phyloP scores from a whole-genome alignment of 2,113 vertebrate genomes.

The Engraulis encrasicolus region DNA sequence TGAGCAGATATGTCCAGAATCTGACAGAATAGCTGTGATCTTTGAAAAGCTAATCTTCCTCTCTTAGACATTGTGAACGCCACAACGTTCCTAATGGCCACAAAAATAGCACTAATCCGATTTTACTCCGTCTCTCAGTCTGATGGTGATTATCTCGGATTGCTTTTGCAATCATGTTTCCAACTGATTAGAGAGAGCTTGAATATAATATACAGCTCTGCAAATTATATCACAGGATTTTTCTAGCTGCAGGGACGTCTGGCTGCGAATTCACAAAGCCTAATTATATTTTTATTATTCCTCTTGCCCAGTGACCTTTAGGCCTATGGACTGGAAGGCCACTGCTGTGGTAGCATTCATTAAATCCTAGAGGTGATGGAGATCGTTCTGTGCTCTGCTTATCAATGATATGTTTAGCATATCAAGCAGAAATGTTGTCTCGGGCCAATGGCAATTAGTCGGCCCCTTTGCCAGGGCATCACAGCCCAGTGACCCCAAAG shows the following conservation, averaged over 20 bases:
- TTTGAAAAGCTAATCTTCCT: background rate
- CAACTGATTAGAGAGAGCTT: background rate
- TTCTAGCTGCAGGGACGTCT: background rate
- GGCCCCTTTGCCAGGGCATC: background rate
- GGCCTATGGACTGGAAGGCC: background rate
- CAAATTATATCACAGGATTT: slow-evolving; percentile 28
- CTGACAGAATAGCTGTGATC: too few relatives aligned
- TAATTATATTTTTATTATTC: too few relatives aligned
- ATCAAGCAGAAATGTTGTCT: background rate
- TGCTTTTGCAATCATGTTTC: background rate
- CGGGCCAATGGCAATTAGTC: slow-evolving; percentile 35
- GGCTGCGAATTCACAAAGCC: slow-evolving; percentile 18
- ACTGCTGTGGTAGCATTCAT: background rate
- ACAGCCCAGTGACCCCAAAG: too few relatives aligned
- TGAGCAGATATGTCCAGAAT: too few relatives aligned
- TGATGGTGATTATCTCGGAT: background rate
- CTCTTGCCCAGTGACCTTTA: slow-evolving; percentile 22
- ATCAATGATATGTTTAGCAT: background rate
- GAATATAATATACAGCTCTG: background rate
- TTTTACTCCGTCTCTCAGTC: background rate
- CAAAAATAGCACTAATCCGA: background rate
- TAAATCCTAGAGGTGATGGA: slow-evolving; percentile 7
- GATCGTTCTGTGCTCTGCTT: background rate
- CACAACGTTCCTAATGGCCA: background rate
- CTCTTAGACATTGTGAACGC: slow-evolving; percentile 38